Percentiles rank a stretch among this genome's conserved stretches.
These are phyloP conservation scores for Sitodiplosis mosellana DNA, from an alignment of 1,140 invertebrate species.

Conservation along the genomic window DNA sequence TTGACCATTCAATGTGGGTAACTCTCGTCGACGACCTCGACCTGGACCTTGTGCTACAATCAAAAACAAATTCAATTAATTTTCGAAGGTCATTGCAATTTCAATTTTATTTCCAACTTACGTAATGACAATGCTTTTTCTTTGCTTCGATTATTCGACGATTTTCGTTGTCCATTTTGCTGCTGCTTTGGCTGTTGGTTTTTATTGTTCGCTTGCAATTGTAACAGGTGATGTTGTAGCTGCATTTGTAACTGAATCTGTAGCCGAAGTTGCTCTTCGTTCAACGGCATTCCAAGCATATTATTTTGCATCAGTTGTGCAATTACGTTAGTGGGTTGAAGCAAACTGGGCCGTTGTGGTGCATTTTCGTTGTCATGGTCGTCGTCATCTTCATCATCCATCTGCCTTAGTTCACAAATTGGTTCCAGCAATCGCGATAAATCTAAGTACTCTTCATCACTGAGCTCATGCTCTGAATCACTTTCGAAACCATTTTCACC, in stretches of 20 bases:
- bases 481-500: conserved; percentile 1
- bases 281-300: not conserved
- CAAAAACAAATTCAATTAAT: too few species aligned
- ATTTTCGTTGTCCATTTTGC: not conserved
- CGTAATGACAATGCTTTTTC: not conserved
- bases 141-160: not conserved
- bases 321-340: not conserved
- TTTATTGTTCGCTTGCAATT: not conserved
- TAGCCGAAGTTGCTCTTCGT: not conserved
- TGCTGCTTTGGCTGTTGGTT: not conserved
- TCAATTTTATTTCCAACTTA: not conserved
- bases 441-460: conserved; percentile 13
- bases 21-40: not conserved
- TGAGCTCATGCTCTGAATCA: conserved; percentile 5
- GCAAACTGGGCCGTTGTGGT: not conserved
- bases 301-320: too few species aligned
- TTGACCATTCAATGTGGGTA: not conserved
- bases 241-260: not conserved
- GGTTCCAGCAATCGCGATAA: conserved; percentile 21
- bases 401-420: conserved; percentile 12
- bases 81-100: too few species aligned
- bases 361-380: not conserved
- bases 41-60: not conserved
- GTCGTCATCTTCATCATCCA: conserved; percentile 8
- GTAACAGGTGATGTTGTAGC: not conserved